Conservation (phyloP, 2,888 invertebrate genomes). For the Phragmatobia fuliginosa region DNA sequence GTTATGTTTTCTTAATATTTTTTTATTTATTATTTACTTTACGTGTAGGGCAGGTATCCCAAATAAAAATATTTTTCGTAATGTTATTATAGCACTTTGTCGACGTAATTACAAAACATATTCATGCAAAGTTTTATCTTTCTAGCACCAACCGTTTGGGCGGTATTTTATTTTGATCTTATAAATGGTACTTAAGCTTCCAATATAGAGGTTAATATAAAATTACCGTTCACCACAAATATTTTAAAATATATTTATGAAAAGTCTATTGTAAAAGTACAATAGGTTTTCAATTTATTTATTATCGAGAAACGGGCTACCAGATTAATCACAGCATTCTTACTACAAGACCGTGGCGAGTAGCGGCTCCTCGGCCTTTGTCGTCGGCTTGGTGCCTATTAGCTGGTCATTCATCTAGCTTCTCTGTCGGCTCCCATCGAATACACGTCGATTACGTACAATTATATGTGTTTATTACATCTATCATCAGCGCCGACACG, state of each 20-base stretch:
- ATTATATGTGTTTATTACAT: conserved; percentile 77
- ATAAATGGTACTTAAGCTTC: background rate
- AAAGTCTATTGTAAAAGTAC: conserved; percentile 16
- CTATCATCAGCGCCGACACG: conserved; percentile 61
- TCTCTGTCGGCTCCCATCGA: conserved; percentile 62
- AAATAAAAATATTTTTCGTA: too few relatives aligned
- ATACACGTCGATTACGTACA: conserved; percentile 72
- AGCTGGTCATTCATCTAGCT: conserved; percentile 69
- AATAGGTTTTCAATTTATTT: conserved; percentile 53
- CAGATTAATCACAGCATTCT: conserved; percentile 56
- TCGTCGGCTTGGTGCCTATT: conserved; percentile 59
- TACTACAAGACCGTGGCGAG: conserved; percentile 56
- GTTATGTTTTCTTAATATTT: too few relatives aligned
- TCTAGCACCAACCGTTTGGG: too few relatives aligned
- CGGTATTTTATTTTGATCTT: background rate
- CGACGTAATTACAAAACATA: too few relatives aligned
- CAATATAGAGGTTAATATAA: conserved; percentile 6
- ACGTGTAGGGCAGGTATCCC: too few relatives aligned
- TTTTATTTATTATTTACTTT: too few relatives aligned
- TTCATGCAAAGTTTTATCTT: too few relatives aligned
- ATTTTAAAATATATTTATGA: conserved; percentile 46
- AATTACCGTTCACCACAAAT: conserved; percentile 12
- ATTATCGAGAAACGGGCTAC: conserved; percentile 49
- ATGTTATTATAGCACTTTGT: too few relatives aligned
- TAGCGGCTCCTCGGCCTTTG: conserved; percentile 51